A percentile compares a stretch with the other conserved stretches of the same genome.
These are phyloP conservation scores for Drosophila tristis DNA, from an alignment of 1,140 invertebrate species.

Conservation along the genomic window DNA sequence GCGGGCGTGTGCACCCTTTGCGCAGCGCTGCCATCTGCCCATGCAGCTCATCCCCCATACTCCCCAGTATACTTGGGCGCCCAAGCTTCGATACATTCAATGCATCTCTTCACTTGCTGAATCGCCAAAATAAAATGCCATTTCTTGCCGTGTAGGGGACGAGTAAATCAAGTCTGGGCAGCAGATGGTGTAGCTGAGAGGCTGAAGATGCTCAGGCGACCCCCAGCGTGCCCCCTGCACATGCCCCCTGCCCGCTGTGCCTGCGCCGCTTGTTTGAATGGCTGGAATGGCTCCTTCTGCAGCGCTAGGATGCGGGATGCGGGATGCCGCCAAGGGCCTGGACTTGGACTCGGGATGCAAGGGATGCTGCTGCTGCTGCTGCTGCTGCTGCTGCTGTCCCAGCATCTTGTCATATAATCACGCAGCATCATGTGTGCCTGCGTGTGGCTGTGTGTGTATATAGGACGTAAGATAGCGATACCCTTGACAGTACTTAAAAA, in stretches of 20 bases:
- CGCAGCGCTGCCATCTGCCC: too few species aligned
- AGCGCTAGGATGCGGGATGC: background rate
- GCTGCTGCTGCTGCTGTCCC: background rate
- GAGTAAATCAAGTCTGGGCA: background rate
- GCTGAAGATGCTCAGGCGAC: too few species aligned
- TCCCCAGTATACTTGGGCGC: too few species aligned
- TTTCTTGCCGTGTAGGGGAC: background rate
- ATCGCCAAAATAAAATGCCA: too few species aligned
- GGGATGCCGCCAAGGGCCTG: background rate
- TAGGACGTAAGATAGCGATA: slow-evolving; percentile 74
- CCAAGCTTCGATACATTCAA: background rate
- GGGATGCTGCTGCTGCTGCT: background rate
- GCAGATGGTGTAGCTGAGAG: background rate
- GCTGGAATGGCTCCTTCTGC: slow-evolving; percentile 18
- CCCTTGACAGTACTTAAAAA: slow-evolving; percentile 82
- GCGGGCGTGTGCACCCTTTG: too few species aligned
- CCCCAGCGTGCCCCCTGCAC: background rate
- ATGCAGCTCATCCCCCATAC: too few species aligned
- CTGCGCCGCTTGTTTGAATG: slow-evolving; percentile 45
- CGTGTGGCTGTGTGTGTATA: slow-evolving; percentile 27
- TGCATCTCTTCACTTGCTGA: background rate
- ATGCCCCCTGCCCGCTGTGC: too few species aligned
- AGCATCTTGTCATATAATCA: slow-evolving; percentile 72
- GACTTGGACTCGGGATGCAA: slow-evolving; percentile 19
- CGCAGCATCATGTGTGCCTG: slow-evolving; percentile 29